A percentile compares a stretch with the other conserved stretches of the same genome.
These are phyloP conservation scores for Ammodramus savannarum DNA, from an alignment of 2,113 vertebrate species.

Conservation along the genomic window DNA sequence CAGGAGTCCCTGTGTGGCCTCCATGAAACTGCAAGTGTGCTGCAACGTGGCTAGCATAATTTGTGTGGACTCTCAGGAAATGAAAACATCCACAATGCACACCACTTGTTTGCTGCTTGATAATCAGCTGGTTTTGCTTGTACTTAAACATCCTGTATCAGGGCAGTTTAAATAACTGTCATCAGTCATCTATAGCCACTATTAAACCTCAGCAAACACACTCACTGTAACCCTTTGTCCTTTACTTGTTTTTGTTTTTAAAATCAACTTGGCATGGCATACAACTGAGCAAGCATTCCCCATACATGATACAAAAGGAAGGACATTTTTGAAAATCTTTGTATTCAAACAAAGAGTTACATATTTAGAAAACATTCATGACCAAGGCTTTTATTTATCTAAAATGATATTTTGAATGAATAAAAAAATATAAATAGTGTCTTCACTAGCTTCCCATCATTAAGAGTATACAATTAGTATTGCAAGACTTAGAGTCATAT, in stretches of 20 bases:
- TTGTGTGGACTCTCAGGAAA: slow-evolving; percentile 37
- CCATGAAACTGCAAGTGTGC: background rate
- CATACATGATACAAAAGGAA: background rate
- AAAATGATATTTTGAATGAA: background rate
- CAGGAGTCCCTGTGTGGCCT: background rate
- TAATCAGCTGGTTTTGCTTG: background rate
- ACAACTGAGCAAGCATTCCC: background rate
- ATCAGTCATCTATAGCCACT: background rate
- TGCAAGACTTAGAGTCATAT: background rate
- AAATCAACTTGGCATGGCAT: background rate
- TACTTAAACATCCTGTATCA: background rate
- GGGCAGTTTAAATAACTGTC: background rate
- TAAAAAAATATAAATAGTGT: background rate
- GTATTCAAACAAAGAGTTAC: background rate
- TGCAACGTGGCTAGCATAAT: background rate
- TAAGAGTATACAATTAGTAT: background rate
- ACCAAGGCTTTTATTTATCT: background rate
- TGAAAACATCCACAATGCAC: background rate
- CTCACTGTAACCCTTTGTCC: background rate
- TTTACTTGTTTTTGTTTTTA: background rate
- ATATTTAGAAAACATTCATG: background rate
- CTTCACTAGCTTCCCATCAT: background rate
- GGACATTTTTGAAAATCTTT: background rate
- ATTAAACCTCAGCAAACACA: background rate
- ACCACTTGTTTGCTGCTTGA: background rate